Conservation (phyloP, 2,113 vertebrate genomes). For the Piprites chloris region DNA sequence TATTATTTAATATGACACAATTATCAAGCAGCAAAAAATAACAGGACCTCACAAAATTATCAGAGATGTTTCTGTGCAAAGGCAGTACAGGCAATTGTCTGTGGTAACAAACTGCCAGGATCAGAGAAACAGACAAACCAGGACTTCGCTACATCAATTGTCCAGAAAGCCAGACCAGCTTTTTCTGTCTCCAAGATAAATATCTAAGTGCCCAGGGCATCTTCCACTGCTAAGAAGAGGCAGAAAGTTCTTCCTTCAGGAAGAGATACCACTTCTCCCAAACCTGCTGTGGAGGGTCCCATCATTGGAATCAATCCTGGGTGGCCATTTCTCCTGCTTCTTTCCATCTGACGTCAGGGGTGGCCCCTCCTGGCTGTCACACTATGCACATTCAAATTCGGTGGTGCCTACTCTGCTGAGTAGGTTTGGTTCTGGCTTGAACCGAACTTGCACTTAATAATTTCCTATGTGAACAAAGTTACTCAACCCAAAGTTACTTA, state of each 20-base stretch:
- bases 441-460: background rate
- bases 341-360: background rate
- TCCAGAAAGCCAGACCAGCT: constrained; percentile 15
- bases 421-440: background rate
- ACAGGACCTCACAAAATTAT: background rate
- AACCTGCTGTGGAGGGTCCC: background rate
- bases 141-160: background rate
- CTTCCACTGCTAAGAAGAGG: background rate
- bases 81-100: background rate
- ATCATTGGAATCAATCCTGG: background rate
- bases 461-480: background rate
- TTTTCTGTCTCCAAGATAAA: background rate
- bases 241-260: background rate
- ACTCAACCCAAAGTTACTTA: background rate
- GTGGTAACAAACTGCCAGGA: background rate
- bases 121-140: background rate
- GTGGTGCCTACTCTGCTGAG: background rate
- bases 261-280: background rate
- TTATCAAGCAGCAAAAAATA: background rate
- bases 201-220: background rate
- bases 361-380: background rate
- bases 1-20: background rate
- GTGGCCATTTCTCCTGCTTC: background rate
- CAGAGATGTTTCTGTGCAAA: background rate
- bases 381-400: background rate